A percentile compares a stretch with the other conserved stretches of the same genome.
These are phyloP conservation scores for Harpagifer antarcticus DNA, from an alignment of 2,797 vertebrate species.

Conservation along the genomic window DNA sequence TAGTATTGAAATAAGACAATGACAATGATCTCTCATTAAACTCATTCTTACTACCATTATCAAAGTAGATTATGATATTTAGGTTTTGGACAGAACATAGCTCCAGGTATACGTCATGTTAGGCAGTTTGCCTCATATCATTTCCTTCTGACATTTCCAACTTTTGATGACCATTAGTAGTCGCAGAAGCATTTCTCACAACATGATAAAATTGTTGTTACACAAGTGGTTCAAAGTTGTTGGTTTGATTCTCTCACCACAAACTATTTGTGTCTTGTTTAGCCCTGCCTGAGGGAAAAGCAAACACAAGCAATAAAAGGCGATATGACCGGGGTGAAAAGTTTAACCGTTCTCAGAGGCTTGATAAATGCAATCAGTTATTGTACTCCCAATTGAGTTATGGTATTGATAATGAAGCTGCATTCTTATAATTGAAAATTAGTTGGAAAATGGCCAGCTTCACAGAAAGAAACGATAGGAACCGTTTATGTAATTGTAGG, in stretches of 20 bases:
- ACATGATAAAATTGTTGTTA: background rate
- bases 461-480: conserved; percentile 10
- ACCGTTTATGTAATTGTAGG: background rate
- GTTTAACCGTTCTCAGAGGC: conserved; percentile 58
- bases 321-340: conserved; percentile 69
- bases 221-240: conserved; percentile 7
- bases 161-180: conserved; percentile 1
- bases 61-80: background rate
- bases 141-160: background rate
- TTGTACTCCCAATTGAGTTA: conserved; percentile 32
- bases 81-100: background rate
- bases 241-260: conserved; percentile 2
- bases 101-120: background rate
- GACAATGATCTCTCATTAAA: background rate
- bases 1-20: background rate
- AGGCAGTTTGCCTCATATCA: background rate
- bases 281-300: conserved; percentile 8
- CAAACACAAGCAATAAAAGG: conserved; percentile 61
- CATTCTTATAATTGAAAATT: conserved; percentile 57
- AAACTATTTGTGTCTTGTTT: conserved; percentile 17
- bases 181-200: background rate
- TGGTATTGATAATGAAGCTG: conserved; percentile 42
- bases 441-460: conserved; percentile 32
- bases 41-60: background rate
- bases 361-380: conserved; percentile 59